A percentile compares a stretch with the other conserved stretches of the same genome.
Evolutionary conservation across 2,797 vertebrate genomes (phyloP).

Genomic region (Prionace glauca): DNA sequence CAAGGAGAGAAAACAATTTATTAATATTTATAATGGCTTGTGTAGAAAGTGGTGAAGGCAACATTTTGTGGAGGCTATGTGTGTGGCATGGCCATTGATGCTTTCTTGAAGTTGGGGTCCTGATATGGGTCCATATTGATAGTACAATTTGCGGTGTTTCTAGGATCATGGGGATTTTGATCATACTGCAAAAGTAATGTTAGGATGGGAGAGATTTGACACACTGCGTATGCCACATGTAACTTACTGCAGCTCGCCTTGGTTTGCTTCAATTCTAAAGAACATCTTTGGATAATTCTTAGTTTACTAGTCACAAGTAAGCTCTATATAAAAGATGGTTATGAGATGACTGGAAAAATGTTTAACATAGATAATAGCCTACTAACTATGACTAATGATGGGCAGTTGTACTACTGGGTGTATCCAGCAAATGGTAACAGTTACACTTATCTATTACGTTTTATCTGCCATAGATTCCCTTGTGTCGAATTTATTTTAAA

Average conservation of each 20-base stretch:
- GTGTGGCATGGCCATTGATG: neutral
- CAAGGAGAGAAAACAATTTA: no score
- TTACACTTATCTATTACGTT: neutral
- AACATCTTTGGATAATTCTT: neutral
- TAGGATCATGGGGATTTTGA: neutral
- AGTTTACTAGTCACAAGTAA: neutral
- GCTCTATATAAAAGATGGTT: neutral
- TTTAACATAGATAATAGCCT: neutral
- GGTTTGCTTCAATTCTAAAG: neutral
- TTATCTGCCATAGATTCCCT: neutral
- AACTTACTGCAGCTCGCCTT: neutral
- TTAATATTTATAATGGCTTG: no score
- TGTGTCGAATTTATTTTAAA: neutral
- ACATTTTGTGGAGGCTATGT: no score
- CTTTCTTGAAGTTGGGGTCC: neutral
- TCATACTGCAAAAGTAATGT: neutral
- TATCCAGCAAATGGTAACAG: neutral
- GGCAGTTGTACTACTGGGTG: neutral
- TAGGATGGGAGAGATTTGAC: neutral
- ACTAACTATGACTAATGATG: no score
- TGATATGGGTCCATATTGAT: neutral
- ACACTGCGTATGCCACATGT: neutral
- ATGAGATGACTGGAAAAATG: neutral
- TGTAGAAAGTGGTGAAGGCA: no score
- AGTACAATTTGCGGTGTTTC: neutral